Conservation (phyloP, 2,113 vertebrate species). For the Martes martes region DNA sequence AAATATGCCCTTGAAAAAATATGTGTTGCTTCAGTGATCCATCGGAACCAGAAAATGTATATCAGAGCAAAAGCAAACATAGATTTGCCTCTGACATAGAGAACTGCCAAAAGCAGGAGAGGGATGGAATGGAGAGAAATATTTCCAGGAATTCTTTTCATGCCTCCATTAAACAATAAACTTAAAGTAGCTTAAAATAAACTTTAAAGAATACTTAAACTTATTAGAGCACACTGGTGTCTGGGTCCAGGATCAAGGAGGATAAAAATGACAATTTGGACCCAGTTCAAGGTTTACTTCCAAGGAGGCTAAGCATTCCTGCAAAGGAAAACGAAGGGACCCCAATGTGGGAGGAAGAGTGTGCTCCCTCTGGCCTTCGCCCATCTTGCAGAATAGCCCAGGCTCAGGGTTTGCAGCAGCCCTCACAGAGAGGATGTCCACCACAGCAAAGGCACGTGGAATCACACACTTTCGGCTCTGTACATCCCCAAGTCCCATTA, state of each 20-base stretch:
- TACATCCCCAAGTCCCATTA: not conserved
- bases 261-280: not conserved
- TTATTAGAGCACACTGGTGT: not conserved
- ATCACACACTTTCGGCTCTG: fast-evolving
- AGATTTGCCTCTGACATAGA: not conserved
- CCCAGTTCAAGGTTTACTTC: not conserved
- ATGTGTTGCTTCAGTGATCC: not conserved
- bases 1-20: not conserved
- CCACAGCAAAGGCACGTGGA: not conserved
- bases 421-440: not conserved
- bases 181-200: not conserved
- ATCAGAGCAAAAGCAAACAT: constrained; percentile 6
- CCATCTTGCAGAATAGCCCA: too few species aligned
- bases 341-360: fast-evolving
- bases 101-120: not conserved
- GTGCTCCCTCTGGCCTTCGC: not conserved
- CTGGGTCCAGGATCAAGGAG: not conserved
- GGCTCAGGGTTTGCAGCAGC: fast-evolving
- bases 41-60: not conserved
- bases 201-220: too few species aligned
- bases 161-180: not conserved
- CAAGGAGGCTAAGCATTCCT: not conserved
- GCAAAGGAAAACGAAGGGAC: not conserved
- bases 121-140: not conserved
- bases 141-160: constrained; percentile 21